Evolutionary conservation across 2,113 vertebrate genomes (phyloP), one percentile per base, ranked within the genome.

Genomic region (Brachionichthys hirsutus): DNA sequence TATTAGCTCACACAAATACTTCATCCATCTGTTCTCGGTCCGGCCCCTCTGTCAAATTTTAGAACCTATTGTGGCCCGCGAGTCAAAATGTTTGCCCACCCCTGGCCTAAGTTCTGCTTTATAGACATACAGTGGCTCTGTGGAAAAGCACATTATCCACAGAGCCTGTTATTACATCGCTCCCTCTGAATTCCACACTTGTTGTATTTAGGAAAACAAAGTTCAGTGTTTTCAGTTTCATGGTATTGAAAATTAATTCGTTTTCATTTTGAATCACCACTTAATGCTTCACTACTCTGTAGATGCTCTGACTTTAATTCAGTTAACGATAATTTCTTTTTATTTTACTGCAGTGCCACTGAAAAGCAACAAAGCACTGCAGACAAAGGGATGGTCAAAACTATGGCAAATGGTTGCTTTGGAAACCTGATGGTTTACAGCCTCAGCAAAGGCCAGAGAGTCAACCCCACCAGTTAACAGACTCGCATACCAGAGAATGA

Each of bases 371-470:
- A 55, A 65, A 43, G 60, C 63, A 54, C 43, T 4, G 52, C 56
- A 52, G 65, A 87, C 88, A 87, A 85, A 78, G 47, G 62, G 56
- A 83, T 76, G 69, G 62, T 76, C 66, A 54, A 62, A 77, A 62
- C 44, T 53, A 51, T 8, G 52, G 67, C 62, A 1, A 57, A 40
- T 66, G 34, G 88, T 90, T 88, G 78, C 88, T 73, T 86, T 76
- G 81, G 87, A 69, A 61, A 54, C 45, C 55, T 22, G 54, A 70
- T 54, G 77, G 80, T 89, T 89, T 87, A 86, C 65, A 54, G 63
- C 72, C 42, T 49, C 55, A 6, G 77, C 45, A 84, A 85, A 88
- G 77, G 81, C 62, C 70, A 57, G 19, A 38, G 65, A 84, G 70
- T 82, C 75, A 72, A 66, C 49, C 70, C 61, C 59, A 20, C 54